phyloP scores from a whole-genome alignment of 2,113 vertebrate genomes.

The Nycticorax nycticorax region DNA sequence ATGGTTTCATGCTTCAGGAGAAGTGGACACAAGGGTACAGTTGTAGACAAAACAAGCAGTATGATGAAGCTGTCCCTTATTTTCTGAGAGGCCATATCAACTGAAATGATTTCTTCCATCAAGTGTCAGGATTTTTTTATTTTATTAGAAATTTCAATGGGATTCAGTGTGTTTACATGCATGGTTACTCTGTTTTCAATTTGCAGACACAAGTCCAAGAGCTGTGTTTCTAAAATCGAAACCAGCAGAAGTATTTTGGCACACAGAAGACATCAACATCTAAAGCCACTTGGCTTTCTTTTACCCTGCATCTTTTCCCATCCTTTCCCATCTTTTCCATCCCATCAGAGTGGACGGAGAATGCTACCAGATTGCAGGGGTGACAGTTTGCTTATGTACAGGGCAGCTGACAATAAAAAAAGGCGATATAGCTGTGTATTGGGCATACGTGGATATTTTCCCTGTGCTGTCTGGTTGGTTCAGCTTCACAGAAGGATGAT shows the following conservation, averaged over 20 bases:
- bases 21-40: neutral
- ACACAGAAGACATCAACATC: neutral
- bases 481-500: neutral
- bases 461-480: neutral
- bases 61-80: neutral
- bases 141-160: neutral
- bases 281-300: neutral
- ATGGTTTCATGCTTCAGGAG: neutral
- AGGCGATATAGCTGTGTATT: neutral
- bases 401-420: neutral
- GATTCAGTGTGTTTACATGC: neutral
- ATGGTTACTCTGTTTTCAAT: neutral
- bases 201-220: neutral
- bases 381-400: neutral
- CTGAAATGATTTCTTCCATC: constrained; percentile 6
- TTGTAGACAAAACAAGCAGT: neutral
- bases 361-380: neutral
- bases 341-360: neutral
- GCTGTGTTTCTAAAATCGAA: neutral
- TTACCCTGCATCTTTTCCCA: neutral
- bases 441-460: neutral
- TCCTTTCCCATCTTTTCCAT: neutral
- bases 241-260: neutral
- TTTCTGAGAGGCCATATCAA: neutral
- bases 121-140: neutral